A percentile compares a stretch with the other conserved stretches of the same genome.
Evolutionary conservation across 2,113 vertebrate genomes (phyloP).

Genomic region (Glaucidium brasilianum): DNA sequence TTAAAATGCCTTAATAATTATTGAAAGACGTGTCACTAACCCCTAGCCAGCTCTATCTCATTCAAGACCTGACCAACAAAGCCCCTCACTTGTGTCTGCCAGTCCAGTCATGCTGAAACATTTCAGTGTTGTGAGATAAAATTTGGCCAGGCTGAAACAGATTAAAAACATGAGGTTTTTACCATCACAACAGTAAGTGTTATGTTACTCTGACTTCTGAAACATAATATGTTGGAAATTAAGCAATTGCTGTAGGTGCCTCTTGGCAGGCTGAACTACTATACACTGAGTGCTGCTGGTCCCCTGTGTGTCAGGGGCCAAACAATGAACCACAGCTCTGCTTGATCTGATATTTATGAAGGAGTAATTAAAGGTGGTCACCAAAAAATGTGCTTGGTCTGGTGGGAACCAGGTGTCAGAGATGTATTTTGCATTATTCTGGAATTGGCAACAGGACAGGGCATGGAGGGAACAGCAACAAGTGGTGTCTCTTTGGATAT

Average conservation of each 20-base stretch:
- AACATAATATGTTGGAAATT: not conserved
- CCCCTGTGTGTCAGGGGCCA: fast-evolving
- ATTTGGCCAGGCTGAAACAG: not conserved
- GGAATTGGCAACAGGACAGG: not conserved
- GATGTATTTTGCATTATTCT: not conserved
- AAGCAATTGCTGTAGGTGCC: not conserved
- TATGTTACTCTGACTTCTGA: not conserved
- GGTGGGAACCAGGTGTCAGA: not conserved
- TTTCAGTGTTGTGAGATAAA: not conserved
- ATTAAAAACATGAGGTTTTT: not conserved
- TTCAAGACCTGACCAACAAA: not conserved
- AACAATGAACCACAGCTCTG: fast-evolving
- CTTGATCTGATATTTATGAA: fast-evolving
- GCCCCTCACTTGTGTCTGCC: not conserved
- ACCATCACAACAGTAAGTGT: not conserved
- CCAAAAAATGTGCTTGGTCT: not conserved
- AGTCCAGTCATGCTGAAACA: not conserved
- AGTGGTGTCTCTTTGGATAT: not conserved
- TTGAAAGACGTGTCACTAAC: not conserved
- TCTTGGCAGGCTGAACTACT: fast-evolving
- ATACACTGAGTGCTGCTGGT: fast-evolving
- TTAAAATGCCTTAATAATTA: not conserved
- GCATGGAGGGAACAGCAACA: not conserved
- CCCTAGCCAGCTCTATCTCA: not conserved
- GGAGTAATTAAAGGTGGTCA: not conserved